Evolutionary conservation across 2,113 vertebrate species (phyloP).

Genomic region (Mionectes macconnelli): DNA sequence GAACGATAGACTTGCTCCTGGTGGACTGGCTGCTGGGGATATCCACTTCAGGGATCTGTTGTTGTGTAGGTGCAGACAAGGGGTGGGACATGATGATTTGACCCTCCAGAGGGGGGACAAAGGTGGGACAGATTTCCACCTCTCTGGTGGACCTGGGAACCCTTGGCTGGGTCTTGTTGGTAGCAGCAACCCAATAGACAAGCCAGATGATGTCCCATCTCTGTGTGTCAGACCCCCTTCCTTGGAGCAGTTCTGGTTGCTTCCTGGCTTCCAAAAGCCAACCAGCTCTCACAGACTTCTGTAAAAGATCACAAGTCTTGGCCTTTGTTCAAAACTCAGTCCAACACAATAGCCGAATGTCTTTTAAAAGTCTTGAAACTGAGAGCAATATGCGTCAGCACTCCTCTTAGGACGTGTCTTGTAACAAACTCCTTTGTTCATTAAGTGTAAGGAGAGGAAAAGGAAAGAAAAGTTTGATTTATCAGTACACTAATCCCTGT

Average conservation of each 20-base stretch:
- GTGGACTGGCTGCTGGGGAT: neutral
- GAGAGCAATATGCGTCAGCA: neutral
- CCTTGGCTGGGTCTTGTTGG: neutral
- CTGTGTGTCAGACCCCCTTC: neutral
- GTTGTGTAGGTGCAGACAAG: neutral
- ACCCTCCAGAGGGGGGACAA: neutral
- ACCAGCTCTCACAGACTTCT: neutral
- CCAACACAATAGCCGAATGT: neutral
- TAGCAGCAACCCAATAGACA: neutral
- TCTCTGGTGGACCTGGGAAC: neutral
- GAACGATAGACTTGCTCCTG: neutral
- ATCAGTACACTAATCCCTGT: neutral
- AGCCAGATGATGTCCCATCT: neutral
- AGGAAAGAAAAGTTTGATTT: neutral
- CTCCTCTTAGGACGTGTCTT: neutral
- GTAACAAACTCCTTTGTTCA: neutral
- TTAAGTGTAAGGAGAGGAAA: neutral
- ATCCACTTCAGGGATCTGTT: neutral
- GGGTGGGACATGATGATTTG: neutral
- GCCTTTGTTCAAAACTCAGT: neutral
- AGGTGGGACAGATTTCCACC: neutral
- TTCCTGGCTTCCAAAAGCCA: neutral
- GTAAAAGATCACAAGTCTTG: neutral
- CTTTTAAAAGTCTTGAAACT: neutral
- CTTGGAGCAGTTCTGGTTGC: neutral